Evolutionary conservation across 2,797 vertebrate species (phyloP), one percentile per base, ranked within the genome.

Genomic region (Epinephelus awoara): DNA sequence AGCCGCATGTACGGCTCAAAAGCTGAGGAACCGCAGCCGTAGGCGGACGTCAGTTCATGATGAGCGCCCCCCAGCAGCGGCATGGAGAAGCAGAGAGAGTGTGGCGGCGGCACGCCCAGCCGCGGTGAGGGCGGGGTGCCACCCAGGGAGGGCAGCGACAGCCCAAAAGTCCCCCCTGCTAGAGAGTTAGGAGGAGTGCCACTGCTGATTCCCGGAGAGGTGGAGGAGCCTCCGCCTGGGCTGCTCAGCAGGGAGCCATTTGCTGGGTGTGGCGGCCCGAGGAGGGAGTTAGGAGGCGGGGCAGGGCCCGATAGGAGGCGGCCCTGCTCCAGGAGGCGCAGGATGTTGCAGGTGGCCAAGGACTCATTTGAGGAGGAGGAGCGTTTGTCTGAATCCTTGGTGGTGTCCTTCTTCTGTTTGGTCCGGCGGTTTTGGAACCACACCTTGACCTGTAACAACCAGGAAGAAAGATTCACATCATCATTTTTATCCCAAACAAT

Each of bases 351-450:
- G 23, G 98, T 98, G 80, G 98, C 97, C 40, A 98, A 90, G 5
- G 98, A 97, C 88, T 98, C 97, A 0, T 98, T 97, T 12, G 95
- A 90, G 40, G 94, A 82, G 5, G 96, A 92, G 2, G 95, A 93
- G 38, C 95, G 96, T 73, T 97, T 98, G 92, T 98, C 98, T 1
- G 96, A 95, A 85, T 99, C 97, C 91, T 96, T 96, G 92, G 96
- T 98, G 92, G 97, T 98, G 94, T 99, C 98, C 86, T 99, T 99
- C 94, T 99, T 99, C 95, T 98, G 97, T 83, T 99, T 99, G 85
- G 98, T 99, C 79, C 98, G 96, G 5, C 98, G 96, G 90, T 99
- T 99, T 92, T 99, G 98, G 93, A 99, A 99, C 98, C 98, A 99
- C 65, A 99, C 97, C 86, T 99, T 99, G 49, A 99, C 98, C 98